These are phyloP conservation scores for Dryobota labecula DNA, from an alignment of 2,888 invertebrate species.

Conservation along the genomic window DNA sequence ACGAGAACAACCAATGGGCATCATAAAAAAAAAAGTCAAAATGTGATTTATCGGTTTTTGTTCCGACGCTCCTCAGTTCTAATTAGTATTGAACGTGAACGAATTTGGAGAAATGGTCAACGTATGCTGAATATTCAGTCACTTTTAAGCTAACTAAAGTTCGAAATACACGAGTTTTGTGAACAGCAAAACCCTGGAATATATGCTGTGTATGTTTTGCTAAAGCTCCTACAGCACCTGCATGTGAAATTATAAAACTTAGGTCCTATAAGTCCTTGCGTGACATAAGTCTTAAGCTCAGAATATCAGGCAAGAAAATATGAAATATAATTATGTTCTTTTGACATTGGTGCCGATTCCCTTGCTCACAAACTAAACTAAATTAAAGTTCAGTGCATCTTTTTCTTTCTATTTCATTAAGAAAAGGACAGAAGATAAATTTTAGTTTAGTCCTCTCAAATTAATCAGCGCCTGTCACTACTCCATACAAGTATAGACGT, in stretches of 20 bases:
- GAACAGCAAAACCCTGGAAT: not conserved
- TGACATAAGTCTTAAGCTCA: not conserved
- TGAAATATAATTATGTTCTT: not conserved
- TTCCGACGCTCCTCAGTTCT: too few species aligned
- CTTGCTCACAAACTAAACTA: too few species aligned
- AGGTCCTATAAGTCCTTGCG: not conserved
- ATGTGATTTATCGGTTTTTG: too few species aligned
- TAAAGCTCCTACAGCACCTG: not conserved
- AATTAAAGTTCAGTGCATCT: too few species aligned
- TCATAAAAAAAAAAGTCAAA: too few species aligned
- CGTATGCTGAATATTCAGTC: not conserved
- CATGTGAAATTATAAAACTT: not conserved
- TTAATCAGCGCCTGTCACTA: too few species aligned
- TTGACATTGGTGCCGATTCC: too few species aligned
- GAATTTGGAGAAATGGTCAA: not conserved
- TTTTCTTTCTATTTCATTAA: too few species aligned
- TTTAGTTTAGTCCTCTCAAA: too few species aligned
- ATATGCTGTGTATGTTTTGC: not conserved
- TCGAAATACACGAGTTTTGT: not conserved
- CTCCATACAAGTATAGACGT: too few species aligned
- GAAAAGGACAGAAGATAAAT: too few species aligned
- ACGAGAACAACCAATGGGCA: too few species aligned
- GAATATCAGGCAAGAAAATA: not conserved
- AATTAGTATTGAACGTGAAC: not conserved
- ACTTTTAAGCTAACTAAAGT: not conserved